Evolutionary conservation across 2,797 vertebrate species (phyloP).

Genomic region (Enteromius thamalakanensis): DNA sequence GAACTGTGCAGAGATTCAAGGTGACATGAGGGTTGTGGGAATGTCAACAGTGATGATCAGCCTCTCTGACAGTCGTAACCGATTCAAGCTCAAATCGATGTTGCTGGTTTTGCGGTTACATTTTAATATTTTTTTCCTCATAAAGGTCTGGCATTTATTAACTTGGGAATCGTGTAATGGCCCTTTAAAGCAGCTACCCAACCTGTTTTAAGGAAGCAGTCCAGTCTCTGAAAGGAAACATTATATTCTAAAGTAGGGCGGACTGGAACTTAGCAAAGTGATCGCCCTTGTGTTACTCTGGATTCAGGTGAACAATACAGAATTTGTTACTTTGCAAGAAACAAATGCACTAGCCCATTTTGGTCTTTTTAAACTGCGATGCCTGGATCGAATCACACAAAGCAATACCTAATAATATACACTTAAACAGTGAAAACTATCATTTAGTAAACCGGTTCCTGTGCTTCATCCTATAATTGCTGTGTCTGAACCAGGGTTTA

Average conservation of each 20-base stretch:
- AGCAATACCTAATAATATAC: slow-evolving; percentile 12
- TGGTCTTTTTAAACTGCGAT: background rate
- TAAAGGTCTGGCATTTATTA: slow-evolving; percentile 58
- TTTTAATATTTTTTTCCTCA: slow-evolving; percentile 51
- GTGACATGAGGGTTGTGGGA: slow-evolving; percentile 30
- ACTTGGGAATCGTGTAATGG: slow-evolving; percentile 23
- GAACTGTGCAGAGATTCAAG: slow-evolving; percentile 28
- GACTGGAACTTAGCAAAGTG: slow-evolving; percentile 1
- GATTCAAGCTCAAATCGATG: slow-evolving; percentile 28
- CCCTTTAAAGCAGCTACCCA: background rate
- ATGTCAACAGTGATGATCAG: slow-evolving; percentile 29
- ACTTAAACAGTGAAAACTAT: slow-evolving; percentile 13
- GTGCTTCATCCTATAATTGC: slow-evolving; percentile 24
- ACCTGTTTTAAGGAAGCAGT: slow-evolving; percentile 33
- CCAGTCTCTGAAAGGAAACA: slow-evolving; percentile 13
- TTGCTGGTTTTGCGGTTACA: slow-evolving; percentile 41
- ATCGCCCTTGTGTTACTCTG: slow-evolving; percentile 25
- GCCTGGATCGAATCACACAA: background rate
- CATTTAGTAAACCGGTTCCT: background rate
- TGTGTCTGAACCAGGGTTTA: slow-evolving; percentile 28
- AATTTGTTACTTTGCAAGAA: slow-evolving; percentile 18
- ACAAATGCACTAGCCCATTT: background rate
- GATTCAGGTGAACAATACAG: slow-evolving; percentile 25
- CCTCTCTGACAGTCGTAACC: slow-evolving; percentile 13
- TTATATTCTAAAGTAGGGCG: slow-evolving; percentile 1